These are phyloP conservation scores for Eurystomus gularis DNA, from an alignment of 2,113 vertebrate species.

Conservation along the genomic window DNA sequence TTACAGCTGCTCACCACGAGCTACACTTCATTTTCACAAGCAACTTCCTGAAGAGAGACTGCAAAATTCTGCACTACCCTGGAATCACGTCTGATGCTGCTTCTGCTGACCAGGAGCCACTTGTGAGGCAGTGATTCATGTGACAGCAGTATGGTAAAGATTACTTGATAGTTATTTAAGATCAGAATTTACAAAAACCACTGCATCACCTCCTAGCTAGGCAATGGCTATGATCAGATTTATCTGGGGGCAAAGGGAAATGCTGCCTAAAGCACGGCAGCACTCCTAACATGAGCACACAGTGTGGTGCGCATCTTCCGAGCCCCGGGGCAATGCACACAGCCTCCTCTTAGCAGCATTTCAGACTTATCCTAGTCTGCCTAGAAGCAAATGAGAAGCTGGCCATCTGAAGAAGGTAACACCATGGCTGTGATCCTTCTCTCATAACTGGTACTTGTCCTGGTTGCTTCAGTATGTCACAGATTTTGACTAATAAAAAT, in stretches of 20 bases:
- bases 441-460: neutral
- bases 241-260: neutral
- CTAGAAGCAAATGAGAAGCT: neutral
- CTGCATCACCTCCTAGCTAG: neutral
- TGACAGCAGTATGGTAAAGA: neutral
- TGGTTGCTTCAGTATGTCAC: neutral
- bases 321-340: accelerated
- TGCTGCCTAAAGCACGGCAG: neutral
- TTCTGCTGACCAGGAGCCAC: neutral
- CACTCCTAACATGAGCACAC: neutral
- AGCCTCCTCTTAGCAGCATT: neutral
- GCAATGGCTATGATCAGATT: neutral
- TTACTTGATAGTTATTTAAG: neutral
- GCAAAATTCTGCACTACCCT: neutral
- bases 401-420: neutral
- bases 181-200: neutral
- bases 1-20: neutral
- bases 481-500: neutral
- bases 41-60: neutral
- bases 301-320: accelerated
- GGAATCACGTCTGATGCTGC: neutral
- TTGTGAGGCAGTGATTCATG: neutral
- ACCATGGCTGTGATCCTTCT: neutral
- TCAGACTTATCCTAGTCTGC: neutral
- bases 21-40: neutral